Percentiles rank a stretch among this genome's conserved stretches.
Evolutionary conservation across 2,888 invertebrate genomes (phyloP).

Genomic region (Lysandra coridon): DNA sequence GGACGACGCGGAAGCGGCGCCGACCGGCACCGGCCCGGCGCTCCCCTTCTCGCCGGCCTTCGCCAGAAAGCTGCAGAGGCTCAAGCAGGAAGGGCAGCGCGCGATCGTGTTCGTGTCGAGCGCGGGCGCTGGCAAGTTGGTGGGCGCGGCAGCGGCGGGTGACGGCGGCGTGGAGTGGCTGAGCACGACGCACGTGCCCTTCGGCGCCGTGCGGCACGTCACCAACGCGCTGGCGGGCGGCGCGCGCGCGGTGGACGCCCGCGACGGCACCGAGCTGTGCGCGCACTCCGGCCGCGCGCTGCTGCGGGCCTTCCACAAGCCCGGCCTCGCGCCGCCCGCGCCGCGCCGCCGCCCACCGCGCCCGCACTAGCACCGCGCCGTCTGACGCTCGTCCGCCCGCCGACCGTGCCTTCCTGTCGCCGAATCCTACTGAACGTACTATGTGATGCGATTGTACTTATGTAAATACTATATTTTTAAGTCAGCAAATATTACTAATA

Average conservation of each 20-base stretch:
- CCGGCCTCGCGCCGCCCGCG: slow-evolving; percentile 41
- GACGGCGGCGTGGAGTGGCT: slow-evolving; percentile 61
- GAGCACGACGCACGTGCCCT: slow-evolving; percentile 59
- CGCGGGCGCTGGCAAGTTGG: slow-evolving; percentile 60
- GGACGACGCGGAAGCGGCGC: slow-evolving; percentile 79
- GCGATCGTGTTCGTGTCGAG: slow-evolving; percentile 64
- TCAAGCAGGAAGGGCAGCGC: slow-evolving; percentile 70
- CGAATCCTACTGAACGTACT: not conserved
- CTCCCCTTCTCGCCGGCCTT: slow-evolving; percentile 83
- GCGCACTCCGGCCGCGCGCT: slow-evolving; percentile 55
- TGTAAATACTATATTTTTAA: not conserved
- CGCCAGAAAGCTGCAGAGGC: slow-evolving; percentile 81
- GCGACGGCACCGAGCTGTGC: slow-evolving; percentile 81
- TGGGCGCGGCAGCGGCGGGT: slow-evolving; percentile 56
- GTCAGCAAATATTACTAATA: not conserved
- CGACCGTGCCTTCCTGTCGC: slow-evolving; percentile 16
- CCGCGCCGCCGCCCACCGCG: slow-evolving; percentile 36
- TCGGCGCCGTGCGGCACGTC: slow-evolving; percentile 71
- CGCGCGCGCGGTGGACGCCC: slow-evolving; percentile 75
- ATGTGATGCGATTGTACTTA: not conserved
- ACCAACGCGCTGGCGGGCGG: slow-evolving; percentile 80
- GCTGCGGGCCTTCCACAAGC: slow-evolving; percentile 46
- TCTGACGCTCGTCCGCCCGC: not conserved
- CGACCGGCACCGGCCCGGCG: slow-evolving; percentile 61
- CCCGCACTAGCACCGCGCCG: slow-evolving; percentile 39